Base-by-base conservation (phyloP, 2,113 vertebrate genomes). In the Hirundichthys speculiger region DNA sequence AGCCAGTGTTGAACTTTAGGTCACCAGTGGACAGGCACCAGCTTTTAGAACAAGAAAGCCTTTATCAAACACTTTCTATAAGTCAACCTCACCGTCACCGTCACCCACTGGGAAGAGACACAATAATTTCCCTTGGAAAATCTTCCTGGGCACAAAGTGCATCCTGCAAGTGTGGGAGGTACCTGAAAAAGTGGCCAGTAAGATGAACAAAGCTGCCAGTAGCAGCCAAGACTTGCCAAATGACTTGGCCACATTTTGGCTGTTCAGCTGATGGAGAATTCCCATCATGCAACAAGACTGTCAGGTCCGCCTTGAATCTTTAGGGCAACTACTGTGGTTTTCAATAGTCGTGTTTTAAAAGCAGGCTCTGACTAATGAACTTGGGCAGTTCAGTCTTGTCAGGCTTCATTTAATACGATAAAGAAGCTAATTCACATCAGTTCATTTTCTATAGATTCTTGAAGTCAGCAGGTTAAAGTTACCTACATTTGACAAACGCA, bases 121-220 rank as follows among this genome's bases (percentile, higher is more conserved):
- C 13, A 61, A 27, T 30, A 60, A 61, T 71, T 78, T 65, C n/a
- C 34, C 13, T 25, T 6, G 58, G 30, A 54, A 60, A 77, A 79
- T 30, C 57, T 64, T 52, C 64, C 14, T 19, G 42, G 67, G 39
- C 52, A 74, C 53, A 72, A 72, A 72, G 76, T 51, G 52, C 38
- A 69, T 55, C 27, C 64, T 30, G 53, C 45, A 69, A 62, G 62
- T 64, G 61, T 77, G 61, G 53, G 59, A 64, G 55, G 57, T 74
- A 80, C 68, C 64, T 79, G 72, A 70, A 70, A 73, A 69, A 63
- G 64, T 61, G 68, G 16, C 47, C 70, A 58, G 46, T 39, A 40
- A 43, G 49, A 46, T 25, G 43, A 41, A 59, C 30, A 52, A 64
- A 74, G 68, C 57, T 81, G 72, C 77, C 72, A 76, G 38, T 20